Conservation (phyloP, 2,888 invertebrate species). For the Trissolcus brochymenae region DNA sequence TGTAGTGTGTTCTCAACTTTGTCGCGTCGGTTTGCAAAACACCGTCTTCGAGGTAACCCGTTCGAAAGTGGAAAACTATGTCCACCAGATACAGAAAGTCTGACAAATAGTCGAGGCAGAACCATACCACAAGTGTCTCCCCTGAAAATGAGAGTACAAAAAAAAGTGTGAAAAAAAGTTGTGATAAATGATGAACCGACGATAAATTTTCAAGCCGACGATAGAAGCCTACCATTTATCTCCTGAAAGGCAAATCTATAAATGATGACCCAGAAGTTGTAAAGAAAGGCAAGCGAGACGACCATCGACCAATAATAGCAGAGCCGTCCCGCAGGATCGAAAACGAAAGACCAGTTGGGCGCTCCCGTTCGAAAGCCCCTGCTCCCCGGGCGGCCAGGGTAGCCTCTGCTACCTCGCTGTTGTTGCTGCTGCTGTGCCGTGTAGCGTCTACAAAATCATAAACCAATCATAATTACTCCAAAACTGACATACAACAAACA, state of each 20-base stretch:
- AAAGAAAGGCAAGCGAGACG: conserved; percentile 95
- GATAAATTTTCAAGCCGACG: conserved; percentile 11
- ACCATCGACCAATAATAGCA: conserved; percentile 99
- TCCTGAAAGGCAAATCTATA: conserved; percentile 99
- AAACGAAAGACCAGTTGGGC: conserved; percentile 95
- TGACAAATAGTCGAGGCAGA: conserved; percentile 96
- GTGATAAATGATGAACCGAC: conserved; percentile 9
- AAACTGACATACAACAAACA: no score
- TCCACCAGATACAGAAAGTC: conserved; percentile 97
- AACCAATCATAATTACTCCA: no score
- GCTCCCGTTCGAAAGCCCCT: conserved; percentile 81
- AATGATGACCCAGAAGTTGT: conserved; percentile 98
- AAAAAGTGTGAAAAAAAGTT: neutral
- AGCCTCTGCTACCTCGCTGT: conserved; percentile 74
- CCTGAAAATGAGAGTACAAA: conserved; percentile 76
- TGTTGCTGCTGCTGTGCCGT: conserved; percentile 74
- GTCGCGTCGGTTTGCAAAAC: conserved; percentile 96
- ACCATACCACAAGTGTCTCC: conserved; percentile 95
- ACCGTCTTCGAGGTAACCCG: conserved; percentile 97
- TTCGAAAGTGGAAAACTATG: conserved; percentile 97
- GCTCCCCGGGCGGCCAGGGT: conserved; percentile 71
- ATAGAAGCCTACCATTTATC: conserved; percentile 85
- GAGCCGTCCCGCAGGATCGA: conserved; percentile 97
- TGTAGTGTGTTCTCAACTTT: conserved; percentile 96
- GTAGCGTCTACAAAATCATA: conserved; percentile 66